Evolutionary conservation across 2,888 invertebrate species (phyloP), one percentile per base, ranked within the genome.

Genomic region (Tubulanus polymorphus): DNA sequence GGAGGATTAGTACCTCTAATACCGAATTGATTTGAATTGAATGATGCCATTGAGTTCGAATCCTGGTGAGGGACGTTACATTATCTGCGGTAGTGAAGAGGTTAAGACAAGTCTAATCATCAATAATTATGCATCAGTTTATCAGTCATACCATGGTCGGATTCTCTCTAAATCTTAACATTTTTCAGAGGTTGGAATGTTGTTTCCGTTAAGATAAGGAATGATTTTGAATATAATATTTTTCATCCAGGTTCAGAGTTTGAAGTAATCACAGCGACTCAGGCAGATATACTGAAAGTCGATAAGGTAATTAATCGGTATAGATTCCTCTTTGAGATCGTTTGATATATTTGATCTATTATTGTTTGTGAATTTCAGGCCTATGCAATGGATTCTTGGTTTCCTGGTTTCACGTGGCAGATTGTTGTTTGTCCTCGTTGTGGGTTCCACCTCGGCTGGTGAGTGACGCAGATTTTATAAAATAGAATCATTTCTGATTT

Each of bases 331-430:
- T 26, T 1, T 27, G 35, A 12, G 15, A 29, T 27, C 1, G 12
- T 12, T 48, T 45, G 18, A 48, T 15, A 18, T 18, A 20, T 26
- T 12, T 48, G 26, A 20, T 23, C 27, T 10, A 25, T 27, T 26
- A 10, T 26, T 29, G 20, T 37, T 15, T 50, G 6, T 45, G 48
- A 3, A 20, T 62, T 61, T 20, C 60, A 74, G 72, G 62, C 66
- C 75, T 67, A 65, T 65, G 77, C 80, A 55, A 83, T 84, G 45
- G 82, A 84, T 69, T 84, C 84, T 8, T 86, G 86, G 86, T 87
- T 84, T 73, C 85, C 85, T n/a, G 86, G 85, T 12, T 86, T 83
- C 67, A 82, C 82, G 15, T 86, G 86, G 86, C 82, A 83, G 49
- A 81, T 84, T 53, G 85, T 85, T 66, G 79, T 83, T 45, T 87